These are phyloP conservation scores for Plecotus auritus DNA, from an alignment of 2,113 vertebrate genomes.

Conservation along the genomic window DNA sequence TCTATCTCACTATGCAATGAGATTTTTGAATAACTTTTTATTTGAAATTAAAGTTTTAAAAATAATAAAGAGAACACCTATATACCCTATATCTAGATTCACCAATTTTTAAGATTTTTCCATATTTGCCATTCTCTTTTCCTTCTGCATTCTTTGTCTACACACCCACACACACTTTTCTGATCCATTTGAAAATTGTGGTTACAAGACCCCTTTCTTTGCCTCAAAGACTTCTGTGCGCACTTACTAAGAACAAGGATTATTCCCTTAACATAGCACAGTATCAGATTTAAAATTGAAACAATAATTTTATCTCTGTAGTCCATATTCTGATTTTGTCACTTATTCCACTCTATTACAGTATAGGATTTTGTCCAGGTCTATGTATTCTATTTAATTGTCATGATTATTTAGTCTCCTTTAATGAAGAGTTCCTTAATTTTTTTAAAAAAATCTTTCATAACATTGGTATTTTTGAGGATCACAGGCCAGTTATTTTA, in stretches of 20 bases:
- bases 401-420: not conserved
- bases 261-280: not conserved
- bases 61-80: not conserved
- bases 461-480: not conserved
- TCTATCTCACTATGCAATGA: not conserved
- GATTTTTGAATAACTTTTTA: not conserved
- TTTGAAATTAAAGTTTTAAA: not conserved
- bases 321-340: not conserved
- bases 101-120: not conserved
- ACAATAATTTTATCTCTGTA: not conserved
- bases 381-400: not conserved
- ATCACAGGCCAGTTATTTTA: not conserved
- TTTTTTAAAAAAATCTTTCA: not conserved
- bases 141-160: not conserved
- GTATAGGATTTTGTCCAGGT: not conserved
- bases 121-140: not conserved
- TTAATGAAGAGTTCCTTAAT: not conserved
- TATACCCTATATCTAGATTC: not conserved
- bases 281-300: not conserved
- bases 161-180: not conserved
- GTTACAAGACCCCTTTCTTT: not conserved
- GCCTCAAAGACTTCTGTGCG: not conserved
- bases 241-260: slow-evolving; percentile 1
- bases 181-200: not conserved
- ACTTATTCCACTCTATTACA: not conserved